phyloP scores from a whole-genome alignment of 1,140 invertebrate species.

The Nebria ingens region DNA sequence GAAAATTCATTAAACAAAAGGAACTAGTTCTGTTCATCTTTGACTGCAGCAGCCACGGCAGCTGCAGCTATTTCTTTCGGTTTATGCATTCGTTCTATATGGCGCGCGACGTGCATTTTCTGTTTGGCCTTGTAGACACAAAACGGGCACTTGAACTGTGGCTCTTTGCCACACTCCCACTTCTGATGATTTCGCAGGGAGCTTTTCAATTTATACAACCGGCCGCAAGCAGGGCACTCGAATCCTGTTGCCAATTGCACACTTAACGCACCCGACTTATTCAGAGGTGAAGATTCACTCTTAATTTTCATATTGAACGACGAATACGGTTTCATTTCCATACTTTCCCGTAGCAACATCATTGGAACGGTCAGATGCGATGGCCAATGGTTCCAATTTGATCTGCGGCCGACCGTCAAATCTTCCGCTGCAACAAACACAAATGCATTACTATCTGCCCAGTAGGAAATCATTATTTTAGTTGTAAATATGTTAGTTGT shows the following conservation, averaged over 20 bases:
- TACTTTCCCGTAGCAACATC: conserved; percentile 34
- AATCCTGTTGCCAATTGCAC: conserved; percentile 37
- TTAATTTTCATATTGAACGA: neutral
- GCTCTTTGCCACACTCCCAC: conserved; percentile 77
- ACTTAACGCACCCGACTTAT: neutral
- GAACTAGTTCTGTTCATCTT: neutral
- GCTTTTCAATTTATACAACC: conserved; percentile 74
- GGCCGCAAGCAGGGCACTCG: conserved; percentile 65
- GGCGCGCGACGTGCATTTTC: conserved; percentile 75
- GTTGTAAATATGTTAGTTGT: neutral
- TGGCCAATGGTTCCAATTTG: conserved; percentile 28
- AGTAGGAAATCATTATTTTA: neutral
- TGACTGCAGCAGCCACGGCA: conserved; percentile 32
- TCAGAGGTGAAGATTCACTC: neutral
- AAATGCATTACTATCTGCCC: conserved; percentile 13
- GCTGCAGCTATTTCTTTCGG: conserved; percentile 44
- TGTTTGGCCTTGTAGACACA: conserved; percentile 70
- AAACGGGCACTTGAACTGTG: conserved; percentile 68
- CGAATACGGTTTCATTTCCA: conserved; percentile 21
- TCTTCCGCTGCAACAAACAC: conserved; percentile 33
- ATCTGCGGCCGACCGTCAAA: conserved; percentile 21
- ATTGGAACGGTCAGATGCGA: conserved; percentile 32
- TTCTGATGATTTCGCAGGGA: conserved; percentile 76
- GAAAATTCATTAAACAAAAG: neutral
- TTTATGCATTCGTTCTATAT: conserved; percentile 80